A percentile compares a stretch with the other conserved stretches of the same genome.
These are phyloP conservation scores for Campoplex nolae DNA, from an alignment of 2,888 invertebrate species.

Conservation along the genomic window DNA sequence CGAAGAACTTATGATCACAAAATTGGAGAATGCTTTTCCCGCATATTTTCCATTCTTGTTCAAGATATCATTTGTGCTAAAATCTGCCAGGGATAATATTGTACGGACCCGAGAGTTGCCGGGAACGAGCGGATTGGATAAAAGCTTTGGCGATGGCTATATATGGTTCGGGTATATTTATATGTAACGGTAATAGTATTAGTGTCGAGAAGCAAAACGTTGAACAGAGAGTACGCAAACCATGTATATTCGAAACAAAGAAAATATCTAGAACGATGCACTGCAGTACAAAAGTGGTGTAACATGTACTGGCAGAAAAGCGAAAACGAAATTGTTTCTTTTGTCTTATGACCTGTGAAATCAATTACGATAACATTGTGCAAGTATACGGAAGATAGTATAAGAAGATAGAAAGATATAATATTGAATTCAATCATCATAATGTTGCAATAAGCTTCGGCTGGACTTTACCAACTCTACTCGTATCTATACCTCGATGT, in stretches of 20 bases:
- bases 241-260: background rate
- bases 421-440: background rate
- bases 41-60: background rate
- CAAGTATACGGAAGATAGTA: background rate
- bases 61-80: slow-evolving; percentile 1
- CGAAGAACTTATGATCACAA: slow-evolving; percentile 48
- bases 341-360: background rate
- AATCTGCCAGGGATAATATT: slow-evolving; percentile 8
- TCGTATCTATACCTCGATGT: background rate
- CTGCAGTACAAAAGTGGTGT: background rate
- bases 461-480: background rate
- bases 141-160: slow-evolving; percentile 16
- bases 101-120: background rate
- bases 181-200: slow-evolving; percentile 6
- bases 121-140: slow-evolving; percentile 4
- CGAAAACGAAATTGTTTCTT: background rate
- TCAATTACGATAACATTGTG: background rate
- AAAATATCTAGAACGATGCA: slow-evolving; percentile 47
- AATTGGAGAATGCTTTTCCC: slow-evolving; percentile 46
- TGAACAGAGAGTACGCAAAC: slow-evolving; percentile 29
- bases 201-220: slow-evolving; percentile 13
- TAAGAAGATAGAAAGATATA: background rate
- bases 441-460: background rate
- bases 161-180: background rate
- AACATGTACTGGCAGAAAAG: background rate